These are phyloP conservation scores for Choristoneura rosaceana DNA, from an alignment of 2,888 invertebrate species.

Conservation along the genomic window DNA sequence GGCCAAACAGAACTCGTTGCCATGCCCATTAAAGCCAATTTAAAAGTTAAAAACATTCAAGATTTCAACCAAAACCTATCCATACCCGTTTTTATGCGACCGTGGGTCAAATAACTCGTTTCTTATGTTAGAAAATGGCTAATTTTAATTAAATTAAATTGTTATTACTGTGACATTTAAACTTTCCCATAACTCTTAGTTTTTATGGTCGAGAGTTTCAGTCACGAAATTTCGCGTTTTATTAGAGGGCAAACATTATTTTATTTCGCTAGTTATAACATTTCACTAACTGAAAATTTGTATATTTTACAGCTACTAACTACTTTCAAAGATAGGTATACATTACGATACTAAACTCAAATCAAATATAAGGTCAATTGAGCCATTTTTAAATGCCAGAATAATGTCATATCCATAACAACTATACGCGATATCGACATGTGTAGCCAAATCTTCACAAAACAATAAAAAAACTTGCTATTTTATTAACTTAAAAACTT, in stretches of 20 bases:
- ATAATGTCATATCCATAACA: no score
- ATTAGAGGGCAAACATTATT: neutral
- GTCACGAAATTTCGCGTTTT: neutral
- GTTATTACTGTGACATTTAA: constrained; percentile 34
- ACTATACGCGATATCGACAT: no score
- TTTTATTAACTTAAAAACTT: neutral
- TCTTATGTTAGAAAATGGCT: constrained; percentile 19
- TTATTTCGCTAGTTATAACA: neutral
- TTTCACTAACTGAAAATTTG: no score
- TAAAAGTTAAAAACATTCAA: constrained; percentile 25
- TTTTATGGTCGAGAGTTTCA: constrained; percentile 9
- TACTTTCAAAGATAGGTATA: no score
- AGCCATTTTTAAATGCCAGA: no score
- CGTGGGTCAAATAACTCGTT: constrained; percentile 35
- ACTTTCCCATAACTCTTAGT: constrained; percentile 21
- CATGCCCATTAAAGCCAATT: constrained; percentile 27
- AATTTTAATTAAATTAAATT: constrained; percentile 37
- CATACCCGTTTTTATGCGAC: constrained; percentile 4
- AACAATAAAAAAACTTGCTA: neutral
- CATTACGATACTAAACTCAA: no score
- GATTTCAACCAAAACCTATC: constrained; percentile 16
- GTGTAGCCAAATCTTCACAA: no score
- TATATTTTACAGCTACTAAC: no score
- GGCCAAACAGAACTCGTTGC: constrained; percentile 19
- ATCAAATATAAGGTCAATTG: no score